These are phyloP conservation scores for Pseudomyrmex gracilis DNA, from an alignment of 1,140 invertebrate genomes.

Conservation along the genomic window DNA sequence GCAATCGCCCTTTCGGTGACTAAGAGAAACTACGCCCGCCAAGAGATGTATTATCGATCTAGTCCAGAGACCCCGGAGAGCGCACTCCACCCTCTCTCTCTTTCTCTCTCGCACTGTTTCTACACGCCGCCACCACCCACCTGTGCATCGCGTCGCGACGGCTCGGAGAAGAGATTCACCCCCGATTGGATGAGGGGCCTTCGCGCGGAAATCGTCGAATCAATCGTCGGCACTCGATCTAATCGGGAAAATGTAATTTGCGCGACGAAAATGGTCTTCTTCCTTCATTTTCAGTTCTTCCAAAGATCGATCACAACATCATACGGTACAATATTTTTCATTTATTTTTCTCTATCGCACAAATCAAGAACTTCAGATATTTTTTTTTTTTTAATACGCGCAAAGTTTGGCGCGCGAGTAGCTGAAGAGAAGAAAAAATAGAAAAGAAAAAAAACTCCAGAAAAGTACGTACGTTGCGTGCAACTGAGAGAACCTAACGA, in stretches of 20 bases:
- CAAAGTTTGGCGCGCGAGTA: background rate
- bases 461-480: background rate
- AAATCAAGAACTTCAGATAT: background rate
- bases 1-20: slow-evolving; percentile 74
- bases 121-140: slow-evolving; percentile 69
- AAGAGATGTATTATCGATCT: slow-evolving; percentile 84
- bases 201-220: slow-evolving; percentile 25
- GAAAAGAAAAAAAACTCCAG: background rate
- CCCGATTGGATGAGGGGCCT: slow-evolving; percentile 14
- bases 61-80: slow-evolving; percentile 77
- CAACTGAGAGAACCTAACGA: slow-evolving; percentile 1
- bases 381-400: too few species aligned
- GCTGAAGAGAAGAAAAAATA: background rate
- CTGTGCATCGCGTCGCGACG: slow-evolving; percentile 79
- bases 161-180: slow-evolving; percentile 51
- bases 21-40: slow-evolving; percentile 79
- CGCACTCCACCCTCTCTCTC: slow-evolving; percentile 71
- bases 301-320: background rate
- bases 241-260: background rate
- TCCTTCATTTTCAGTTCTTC: background rate
- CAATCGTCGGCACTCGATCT: background rate
- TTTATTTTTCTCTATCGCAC: too few species aligned
- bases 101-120: slow-evolving; percentile 64
- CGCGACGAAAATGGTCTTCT: background rate
- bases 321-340: too few species aligned